phyloP scores from a whole-genome alignment of 1,140 invertebrate species.

The Drosophila cardini region DNA sequence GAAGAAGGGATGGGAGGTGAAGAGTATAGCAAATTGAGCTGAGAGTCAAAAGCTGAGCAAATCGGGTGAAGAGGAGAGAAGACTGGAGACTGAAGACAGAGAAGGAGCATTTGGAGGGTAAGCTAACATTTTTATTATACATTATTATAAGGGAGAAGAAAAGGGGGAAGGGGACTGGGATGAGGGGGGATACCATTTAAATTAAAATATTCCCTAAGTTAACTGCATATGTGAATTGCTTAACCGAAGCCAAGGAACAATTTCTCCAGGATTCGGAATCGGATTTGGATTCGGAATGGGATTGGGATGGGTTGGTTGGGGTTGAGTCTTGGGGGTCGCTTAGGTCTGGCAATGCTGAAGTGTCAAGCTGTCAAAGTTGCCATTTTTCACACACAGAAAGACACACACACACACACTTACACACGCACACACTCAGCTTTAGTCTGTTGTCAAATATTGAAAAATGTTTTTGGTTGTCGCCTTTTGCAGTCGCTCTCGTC shows the following conservation, averaged over 20 bases:
- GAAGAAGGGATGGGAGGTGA: not conserved
- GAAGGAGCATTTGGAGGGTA: not conserved
- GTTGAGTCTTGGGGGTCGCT: not conserved
- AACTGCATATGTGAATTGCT: slow-evolving; percentile 37
- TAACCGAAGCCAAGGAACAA: not conserved
- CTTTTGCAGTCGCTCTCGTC: slow-evolving; percentile 19
- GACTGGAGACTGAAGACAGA: not conserved
- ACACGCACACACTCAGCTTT: slow-evolving; percentile 32
- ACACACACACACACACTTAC: slow-evolving; percentile 29
- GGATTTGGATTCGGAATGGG: not conserved
- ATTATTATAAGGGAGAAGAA: slow-evolving; percentile 23
- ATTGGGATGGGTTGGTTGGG: not conserved
- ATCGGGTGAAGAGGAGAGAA: not conserved
- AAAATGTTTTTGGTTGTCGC: slow-evolving; percentile 61
- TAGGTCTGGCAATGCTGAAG: slow-evolving; percentile 47
- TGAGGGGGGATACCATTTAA: slow-evolving; percentile 32
- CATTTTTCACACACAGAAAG: slow-evolving; percentile 69
- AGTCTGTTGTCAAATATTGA: slow-evolving; percentile 76
- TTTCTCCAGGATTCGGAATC: not conserved
- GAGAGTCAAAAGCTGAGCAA: slow-evolving; percentile 2
- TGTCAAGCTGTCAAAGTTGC: slow-evolving; percentile 80
- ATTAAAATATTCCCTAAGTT: slow-evolving; percentile 67
- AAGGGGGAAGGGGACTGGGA: too few relatives aligned
- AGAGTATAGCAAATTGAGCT: not conserved
- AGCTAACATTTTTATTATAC: slow-evolving; percentile 47